Base-by-base conservation (phyloP, 2,797 vertebrate species). In the Pipistrellus pygmaeus region DNA sequence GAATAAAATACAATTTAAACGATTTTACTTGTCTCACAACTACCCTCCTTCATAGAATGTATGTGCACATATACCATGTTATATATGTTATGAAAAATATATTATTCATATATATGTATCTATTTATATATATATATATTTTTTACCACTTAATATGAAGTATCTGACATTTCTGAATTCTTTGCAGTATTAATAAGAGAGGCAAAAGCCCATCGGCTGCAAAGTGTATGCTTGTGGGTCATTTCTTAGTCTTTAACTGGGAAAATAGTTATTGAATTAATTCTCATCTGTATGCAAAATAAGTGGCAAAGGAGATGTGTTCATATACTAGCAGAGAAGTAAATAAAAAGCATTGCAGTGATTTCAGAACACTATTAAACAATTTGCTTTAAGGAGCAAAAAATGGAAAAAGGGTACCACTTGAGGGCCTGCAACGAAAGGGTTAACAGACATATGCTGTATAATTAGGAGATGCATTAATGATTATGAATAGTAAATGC, bases 401-500 rank as follows among this genome's bases (percentile, higher is more conserved):
- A 71, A 94, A 95, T 83, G 82, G 84, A 94, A 96, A 44, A 11
- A 93, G 80, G 90, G 88, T 64, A 92, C 92, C 88, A 94, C 90
- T 96, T 72, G 30, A 51, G 41, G 91, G 30, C 69, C 2, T 53
- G 98, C 96, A 66, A 12, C 0, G 96, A 97, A 98, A 98, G 94
- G 97, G 98, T 98, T 98, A 98, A 98, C 97, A 96, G 98, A 98
- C 98, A 98, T 98, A 98, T 98, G 98, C 98, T 98, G 98, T 93
- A 98, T 99, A 99, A 99, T 99, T 99, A 99, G 98, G 98, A 98
- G 98, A 97, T 98, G 98, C 98, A 98, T 99, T 99, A 99, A 99
- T 98, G 98, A 98, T 98, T 97, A 98, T 98, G 98, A 98, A 98
- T 98, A 98, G 98, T 97, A 98, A 98, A 98, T 97, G 97, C 98